phyloP scores from a whole-genome alignment of 1,140 invertebrate species.

The Zaprionus taronus region DNA sequence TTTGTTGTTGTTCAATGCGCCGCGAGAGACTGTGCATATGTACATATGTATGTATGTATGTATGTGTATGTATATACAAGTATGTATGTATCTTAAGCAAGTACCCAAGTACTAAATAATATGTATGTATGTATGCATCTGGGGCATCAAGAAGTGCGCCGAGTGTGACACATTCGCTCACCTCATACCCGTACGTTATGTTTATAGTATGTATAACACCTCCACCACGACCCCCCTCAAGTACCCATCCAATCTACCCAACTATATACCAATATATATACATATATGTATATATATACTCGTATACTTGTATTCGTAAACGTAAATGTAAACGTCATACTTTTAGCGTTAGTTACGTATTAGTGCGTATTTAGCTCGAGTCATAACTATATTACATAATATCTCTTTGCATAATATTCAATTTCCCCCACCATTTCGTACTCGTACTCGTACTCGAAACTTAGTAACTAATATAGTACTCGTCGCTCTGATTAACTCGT shows the following conservation, averaged over 20 bases:
- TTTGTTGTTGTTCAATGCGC: constrained; percentile 70
- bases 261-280: constrained; percentile 14
- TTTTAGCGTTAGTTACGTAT: constrained; percentile 30
- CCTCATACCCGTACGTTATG: constrained; percentile 29
- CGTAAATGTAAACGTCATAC: constrained; percentile 11
- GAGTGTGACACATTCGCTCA: constrained; percentile 41
- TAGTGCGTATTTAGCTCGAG: constrained; percentile 62
- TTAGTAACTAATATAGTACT: neutral
- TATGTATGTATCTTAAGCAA: constrained; percentile 7
- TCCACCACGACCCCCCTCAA: neutral
- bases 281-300: constrained; percentile 6
- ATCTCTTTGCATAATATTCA: neutral
- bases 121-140: constrained; percentile 27
- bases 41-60: constrained; percentile 31
- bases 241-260: constrained; percentile 7
- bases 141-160: constrained; percentile 35
- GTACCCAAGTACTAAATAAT: neutral
- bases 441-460: constrained; percentile 9
- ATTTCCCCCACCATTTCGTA: neutral
- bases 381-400: constrained; percentile 12
- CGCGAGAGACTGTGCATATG: constrained; percentile 44
- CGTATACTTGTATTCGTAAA: constrained; percentile 10
- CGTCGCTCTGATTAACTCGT: neutral
- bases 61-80: constrained; percentile 5
- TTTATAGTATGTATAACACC: constrained; percentile 11